A percentile compares a stretch with the other conserved stretches of the same genome.
Conservation (phyloP, 2,113 vertebrate species). For the Suncus etruscus region DNA sequence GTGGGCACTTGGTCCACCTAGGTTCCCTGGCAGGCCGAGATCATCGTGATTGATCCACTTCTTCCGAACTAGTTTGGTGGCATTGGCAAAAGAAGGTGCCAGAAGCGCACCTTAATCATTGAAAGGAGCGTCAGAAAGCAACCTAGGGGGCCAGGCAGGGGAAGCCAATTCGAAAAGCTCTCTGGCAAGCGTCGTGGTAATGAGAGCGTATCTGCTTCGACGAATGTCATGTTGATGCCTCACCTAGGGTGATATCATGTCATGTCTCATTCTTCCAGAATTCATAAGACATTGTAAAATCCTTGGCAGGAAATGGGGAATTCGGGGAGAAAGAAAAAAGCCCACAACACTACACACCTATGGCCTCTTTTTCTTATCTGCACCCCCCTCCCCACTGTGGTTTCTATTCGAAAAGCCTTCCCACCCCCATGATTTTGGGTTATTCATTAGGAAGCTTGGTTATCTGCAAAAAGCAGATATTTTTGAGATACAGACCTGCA, state of each 20-base stretch:
- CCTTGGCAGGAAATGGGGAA: conserved; percentile 29
- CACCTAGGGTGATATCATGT: conserved; percentile 40
- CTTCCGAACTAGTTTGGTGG: rapidly evolving
- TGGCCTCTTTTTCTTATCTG: conserved; percentile 58
- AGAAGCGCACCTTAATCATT: rapidly evolving
- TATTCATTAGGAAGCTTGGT: conserved; percentile 77
- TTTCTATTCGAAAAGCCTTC: conserved; percentile 51
- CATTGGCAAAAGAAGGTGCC: neutral
- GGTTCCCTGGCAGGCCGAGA: no score
- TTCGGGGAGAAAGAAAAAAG: neutral
- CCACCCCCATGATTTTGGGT: conserved; percentile 54
- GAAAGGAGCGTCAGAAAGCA: no score
- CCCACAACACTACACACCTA: neutral
- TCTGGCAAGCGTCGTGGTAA: conserved; percentile 68
- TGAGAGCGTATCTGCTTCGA: conserved; percentile 65
- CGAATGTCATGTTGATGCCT: conserved; percentile 56
- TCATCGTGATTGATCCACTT: no score
- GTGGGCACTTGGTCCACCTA: no score
- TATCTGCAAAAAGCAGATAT: conserved; percentile 81
- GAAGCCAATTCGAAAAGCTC: rapidly evolving
- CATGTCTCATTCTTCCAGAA: conserved; percentile 75
- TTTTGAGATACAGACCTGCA: conserved; percentile 74
- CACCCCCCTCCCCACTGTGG: neutral
- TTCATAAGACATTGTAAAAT: conserved; percentile 48
- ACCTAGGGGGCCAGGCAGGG: neutral